Percentiles rank a stretch among this genome's conserved stretches.
phyloP scores from a whole-genome alignment of 2,888 invertebrate genomes.

The Machimus rusticus region DNA sequence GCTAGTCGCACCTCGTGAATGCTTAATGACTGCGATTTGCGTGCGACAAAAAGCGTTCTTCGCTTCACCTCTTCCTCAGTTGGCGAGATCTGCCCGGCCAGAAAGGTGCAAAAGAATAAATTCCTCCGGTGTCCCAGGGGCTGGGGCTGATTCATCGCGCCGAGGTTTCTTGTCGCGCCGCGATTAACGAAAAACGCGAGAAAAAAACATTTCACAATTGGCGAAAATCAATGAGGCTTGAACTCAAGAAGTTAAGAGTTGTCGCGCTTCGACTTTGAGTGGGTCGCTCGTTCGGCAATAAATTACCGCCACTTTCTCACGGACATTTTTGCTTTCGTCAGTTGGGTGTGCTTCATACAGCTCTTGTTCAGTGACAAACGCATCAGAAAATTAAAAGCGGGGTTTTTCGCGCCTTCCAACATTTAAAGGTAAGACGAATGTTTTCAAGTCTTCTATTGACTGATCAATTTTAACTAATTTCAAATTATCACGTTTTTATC shows the following conservation, averaged over 20 bases:
- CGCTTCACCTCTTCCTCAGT: neutral
- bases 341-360: neutral
- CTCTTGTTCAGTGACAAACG: neutral
- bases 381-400: neutral
- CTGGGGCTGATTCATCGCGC: neutral
- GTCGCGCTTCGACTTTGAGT: neutral
- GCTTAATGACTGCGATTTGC: conserved; percentile 14
- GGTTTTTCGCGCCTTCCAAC: neutral
- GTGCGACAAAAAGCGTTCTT: conserved; percentile 18
- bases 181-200: neutral
- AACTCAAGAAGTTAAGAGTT: conserved; percentile 15
- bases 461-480: neutral
- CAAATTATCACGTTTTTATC: neutral
- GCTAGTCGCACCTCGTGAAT: conserved; percentile 20
- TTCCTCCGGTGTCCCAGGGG: neutral
- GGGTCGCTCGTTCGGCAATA: neutral
- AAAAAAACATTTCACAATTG: conserved; percentile 26
- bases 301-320: neutral
- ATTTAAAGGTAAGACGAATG: neutral
- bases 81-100: neutral
- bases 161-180: neutral
- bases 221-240: conserved; percentile 30
- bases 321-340: neutral
- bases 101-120: neutral
- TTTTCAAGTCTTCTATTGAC: neutral